These are phyloP conservation scores for Passerculus sandwichensis DNA, from an alignment of 2,797 vertebrate genomes.

Conservation along the genomic window DNA sequence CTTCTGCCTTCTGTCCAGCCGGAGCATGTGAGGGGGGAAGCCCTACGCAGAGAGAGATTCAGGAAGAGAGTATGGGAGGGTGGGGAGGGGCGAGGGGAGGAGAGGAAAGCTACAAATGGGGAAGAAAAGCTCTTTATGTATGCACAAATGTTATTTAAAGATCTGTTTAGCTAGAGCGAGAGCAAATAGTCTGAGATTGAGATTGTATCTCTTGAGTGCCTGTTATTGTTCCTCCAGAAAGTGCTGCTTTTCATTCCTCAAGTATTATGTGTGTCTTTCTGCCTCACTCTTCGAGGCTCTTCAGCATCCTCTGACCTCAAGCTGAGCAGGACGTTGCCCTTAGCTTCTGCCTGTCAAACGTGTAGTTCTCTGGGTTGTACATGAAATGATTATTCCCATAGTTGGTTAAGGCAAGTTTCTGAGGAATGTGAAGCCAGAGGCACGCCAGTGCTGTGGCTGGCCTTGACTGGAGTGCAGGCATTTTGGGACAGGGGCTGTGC, in stretches of 20 bases:
- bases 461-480: background rate
- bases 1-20: background rate
- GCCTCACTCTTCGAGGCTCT: background rate
- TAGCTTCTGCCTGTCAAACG: background rate
- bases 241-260: background rate
- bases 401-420: background rate
- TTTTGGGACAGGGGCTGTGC: background rate
- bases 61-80: background rate
- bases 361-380: background rate
- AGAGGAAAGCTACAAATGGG: background rate
- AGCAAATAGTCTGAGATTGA: background rate
- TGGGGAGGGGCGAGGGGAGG: background rate
- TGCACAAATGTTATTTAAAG: background rate
- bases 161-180: background rate
- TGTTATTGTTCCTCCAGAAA: background rate
- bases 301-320: background rate
- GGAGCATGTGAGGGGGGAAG: background rate
- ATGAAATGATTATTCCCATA: background rate
- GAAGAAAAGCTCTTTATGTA: background rate
- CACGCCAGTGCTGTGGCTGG: background rate
- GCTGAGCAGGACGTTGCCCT: background rate
- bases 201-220: background rate
- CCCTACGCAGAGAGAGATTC: background rate
- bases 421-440: background rate
- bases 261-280: background rate